Evolutionary conservation across 53 echinoderm and acorn worm genomes (phyloP), one percentile per base, ranked within the genome.

Genomic region (Luidia sarsii): DNA sequence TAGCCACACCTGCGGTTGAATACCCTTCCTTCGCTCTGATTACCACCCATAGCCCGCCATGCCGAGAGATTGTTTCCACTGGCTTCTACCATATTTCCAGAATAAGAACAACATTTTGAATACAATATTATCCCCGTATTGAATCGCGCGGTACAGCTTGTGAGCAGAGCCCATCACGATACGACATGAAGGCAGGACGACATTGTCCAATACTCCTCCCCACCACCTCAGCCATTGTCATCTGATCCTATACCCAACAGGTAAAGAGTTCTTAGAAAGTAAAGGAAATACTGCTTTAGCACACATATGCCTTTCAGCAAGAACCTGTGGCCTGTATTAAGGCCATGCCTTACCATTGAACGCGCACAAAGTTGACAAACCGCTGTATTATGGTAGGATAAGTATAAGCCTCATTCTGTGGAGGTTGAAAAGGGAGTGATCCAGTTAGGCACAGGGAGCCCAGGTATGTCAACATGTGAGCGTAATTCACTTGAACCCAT

Each of bases 151-250:
- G 35, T 52, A 36, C 55, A 72, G 72, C 57, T 38, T 53, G 55
- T 77, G 77, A 77, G 45, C 77, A 77, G n/a, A 59, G 43, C 31
- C 43, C 19, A 23, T 23, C 30, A 19, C 19, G 59, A 77, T 77
- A 59, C 77, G 61, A 60, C 59, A 61, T 60, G 20, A 32, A 48
- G 77, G 77, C 11, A 59, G 61, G 59, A 27, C 10, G 28, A 19
- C 9, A 77, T 61, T 60, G 48, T 77, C 45, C 59, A 59, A 28
- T 7, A 60, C 33, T 38, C 77, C 77, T 77, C 77, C 77, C 61
- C 43, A 72, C 71, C 72, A n/a, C 72, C 72, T 56, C 72, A 60
- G 61, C 77, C 30, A 77, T 61, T 77, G 77, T 77, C 77, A 77
- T 59, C 61, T 60, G 77, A 77, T 77, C 77, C 60, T 45, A 43